Percentiles rank a stretch among this genome's conserved stretches.
phyloP scores from a whole-genome alignment of 53 echinoderm and acorn worm genomes.

The Apostichopus leukothele region DNA sequence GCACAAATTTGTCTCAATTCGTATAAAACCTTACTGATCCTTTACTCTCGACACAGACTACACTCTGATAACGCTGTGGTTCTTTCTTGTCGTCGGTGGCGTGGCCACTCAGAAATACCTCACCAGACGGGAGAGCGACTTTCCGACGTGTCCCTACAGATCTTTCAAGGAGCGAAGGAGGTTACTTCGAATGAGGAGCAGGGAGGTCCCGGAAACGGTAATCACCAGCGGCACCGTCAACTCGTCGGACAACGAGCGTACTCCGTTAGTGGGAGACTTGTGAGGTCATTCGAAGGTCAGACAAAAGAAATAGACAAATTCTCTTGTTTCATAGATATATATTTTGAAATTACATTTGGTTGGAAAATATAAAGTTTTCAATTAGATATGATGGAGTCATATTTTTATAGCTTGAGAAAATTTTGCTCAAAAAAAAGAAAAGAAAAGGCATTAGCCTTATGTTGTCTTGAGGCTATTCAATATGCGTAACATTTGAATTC shows the following conservation, averaged over 20 bases:
- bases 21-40: too few relatives aligned
- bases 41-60: constrained; percentile 55
- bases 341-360: too few relatives aligned
- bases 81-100: constrained; percentile 54
- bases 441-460: too few relatives aligned
- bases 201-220: not conserved
- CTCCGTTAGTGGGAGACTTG: constrained; percentile 34
- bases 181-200: not conserved
- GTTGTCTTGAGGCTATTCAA: too few relatives aligned
- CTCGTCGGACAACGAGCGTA: not conserved
- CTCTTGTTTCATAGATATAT: too few relatives aligned
- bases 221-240: constrained; percentile 31
- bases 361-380: too few relatives aligned
- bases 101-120: constrained; percentile 58
- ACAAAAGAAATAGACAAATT: too few relatives aligned
- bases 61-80: constrained; percentile 63
- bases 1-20: too few relatives aligned
- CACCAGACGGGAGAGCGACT: constrained; percentile 58
- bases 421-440: too few relatives aligned
- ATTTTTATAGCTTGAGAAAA: too few relatives aligned
- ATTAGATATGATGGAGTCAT: too few relatives aligned
- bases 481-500: too few relatives aligned
- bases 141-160: constrained; percentile 81
- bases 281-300: not conserved
- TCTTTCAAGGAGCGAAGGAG: constrained; percentile 14